Base-by-base conservation (phyloP, 2,113 vertebrate species). In the Platichthys stellatus region DNA sequence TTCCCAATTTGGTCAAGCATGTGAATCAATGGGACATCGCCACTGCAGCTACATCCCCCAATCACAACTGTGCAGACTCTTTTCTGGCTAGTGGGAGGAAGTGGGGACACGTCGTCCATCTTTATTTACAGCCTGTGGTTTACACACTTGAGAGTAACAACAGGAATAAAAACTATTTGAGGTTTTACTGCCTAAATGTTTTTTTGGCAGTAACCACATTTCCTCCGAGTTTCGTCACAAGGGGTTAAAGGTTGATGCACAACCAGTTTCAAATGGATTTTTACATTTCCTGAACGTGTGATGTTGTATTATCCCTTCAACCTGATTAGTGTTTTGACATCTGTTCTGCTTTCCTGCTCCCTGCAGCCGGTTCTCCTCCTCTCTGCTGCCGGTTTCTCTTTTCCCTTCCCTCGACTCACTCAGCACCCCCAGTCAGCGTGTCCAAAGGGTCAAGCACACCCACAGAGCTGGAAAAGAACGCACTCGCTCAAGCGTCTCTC, bases 371-470 rank as follows among this genome's bases (percentile, higher is more conserved):
- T 79, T 77, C 82, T 78, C 62, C 80, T 85, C 57, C 78, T 49
- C 67, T 65, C 54, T 61, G 63, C 76, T 63, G 40, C 76, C 66
- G 47, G 31, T 80, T 74, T 84, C 31, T 61, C 9, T 38, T 38
- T 38, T 38, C 10, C 35, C 51, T 70, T 65, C 59, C 63, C 38
- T 15, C 17, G 66, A 45, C 74, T 85, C 79, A 80, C 71, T 83
- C 81, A 62, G 31, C 69, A 75, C 60, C 10, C 63, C 10, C 74
- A 73, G 15, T 74, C 72, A 58, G 58, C 54, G 53, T 17, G 54
- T 82, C 73, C 85, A 54, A 87, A 74, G 43, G 81, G 84, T 86
- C 82, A 85, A 70, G 85, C 81, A 88, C 90, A 67, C 83, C 70
- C 80, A 75, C 43, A 65, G 72, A 79, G 75, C 68, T 72, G 82